Evolutionary conservation across 2,797 vertebrate genomes (phyloP).

Genomic region (Rhincodon typus): DNA sequence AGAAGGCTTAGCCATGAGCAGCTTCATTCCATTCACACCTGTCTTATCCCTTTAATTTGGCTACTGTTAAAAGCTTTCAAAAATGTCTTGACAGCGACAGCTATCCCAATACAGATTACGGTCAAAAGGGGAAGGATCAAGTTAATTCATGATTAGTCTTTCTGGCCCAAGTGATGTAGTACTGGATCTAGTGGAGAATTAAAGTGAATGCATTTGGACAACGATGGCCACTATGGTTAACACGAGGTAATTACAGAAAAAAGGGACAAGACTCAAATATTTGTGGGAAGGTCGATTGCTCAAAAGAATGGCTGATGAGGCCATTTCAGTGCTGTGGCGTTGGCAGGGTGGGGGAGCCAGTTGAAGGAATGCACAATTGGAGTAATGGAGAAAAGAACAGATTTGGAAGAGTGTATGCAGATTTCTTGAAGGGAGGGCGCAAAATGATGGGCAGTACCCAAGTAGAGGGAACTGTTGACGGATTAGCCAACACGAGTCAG

Average conservation of each 20-base stretch:
- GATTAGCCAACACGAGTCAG: not conserved
- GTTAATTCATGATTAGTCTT: not conserved
- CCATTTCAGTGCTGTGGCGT: not conserved
- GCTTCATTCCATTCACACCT: not conserved
- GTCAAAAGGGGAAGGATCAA: not conserved
- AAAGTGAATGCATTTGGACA: not conserved
- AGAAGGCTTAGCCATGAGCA: not conserved
- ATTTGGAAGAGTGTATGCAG: too few relatives aligned
- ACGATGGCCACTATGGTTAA: not conserved
- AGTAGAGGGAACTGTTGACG: not conserved
- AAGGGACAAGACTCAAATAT: not conserved
- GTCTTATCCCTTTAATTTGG: not conserved
- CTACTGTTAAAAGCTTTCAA: not conserved
- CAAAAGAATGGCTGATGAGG: not conserved
- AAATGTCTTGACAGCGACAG: not conserved
- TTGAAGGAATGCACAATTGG: not conserved
- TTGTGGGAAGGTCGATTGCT: not conserved
- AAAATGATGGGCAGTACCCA: not conserved
- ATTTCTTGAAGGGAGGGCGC: too few relatives aligned
- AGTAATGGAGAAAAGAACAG: not conserved
- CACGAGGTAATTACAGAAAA: not conserved
- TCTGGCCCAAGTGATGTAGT: not conserved
- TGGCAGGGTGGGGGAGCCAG: not conserved
- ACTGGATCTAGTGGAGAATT: not conserved
- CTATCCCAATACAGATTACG: not conserved